Evolutionary conservation across 1,140 invertebrate species (phyloP).

Genomic region (Myzus persicae): DNA sequence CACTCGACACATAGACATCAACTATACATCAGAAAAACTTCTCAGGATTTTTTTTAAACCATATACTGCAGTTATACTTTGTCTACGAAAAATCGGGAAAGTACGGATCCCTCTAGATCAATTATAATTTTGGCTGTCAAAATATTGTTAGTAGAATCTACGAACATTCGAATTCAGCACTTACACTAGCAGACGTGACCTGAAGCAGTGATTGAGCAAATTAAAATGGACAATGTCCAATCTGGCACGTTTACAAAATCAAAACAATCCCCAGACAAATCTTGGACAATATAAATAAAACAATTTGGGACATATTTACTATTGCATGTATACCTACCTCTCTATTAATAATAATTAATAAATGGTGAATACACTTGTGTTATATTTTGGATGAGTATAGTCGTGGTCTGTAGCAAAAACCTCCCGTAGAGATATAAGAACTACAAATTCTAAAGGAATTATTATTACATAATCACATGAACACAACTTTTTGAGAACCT

Average conservation of each 20-base stretch:
- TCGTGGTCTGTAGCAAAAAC: not conserved
- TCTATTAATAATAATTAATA: not conserved
- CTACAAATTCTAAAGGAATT: not conserved
- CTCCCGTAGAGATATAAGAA: not conserved
- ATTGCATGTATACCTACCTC: not conserved
- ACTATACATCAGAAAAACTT: no score
- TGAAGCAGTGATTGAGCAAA: not conserved
- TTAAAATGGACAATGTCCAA: slow-evolving; percentile 55
- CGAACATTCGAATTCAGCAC: slow-evolving; percentile 21
- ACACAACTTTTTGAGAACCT: not conserved
- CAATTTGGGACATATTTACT: slow-evolving; percentile 1
- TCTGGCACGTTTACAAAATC: slow-evolving; percentile 46
- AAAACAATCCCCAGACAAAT: slow-evolving; percentile 21
- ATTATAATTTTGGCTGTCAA: slow-evolving; percentile 24
- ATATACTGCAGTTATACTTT: no score
- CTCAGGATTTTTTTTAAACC: no score
- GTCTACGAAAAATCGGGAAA: not conserved
- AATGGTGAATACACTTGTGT: not conserved
- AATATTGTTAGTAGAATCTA: not conserved
- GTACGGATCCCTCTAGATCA: not conserved
- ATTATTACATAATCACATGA: not conserved
- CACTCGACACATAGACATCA: no score
- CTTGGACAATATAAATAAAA: slow-evolving; percentile 35
- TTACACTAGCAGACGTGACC: not conserved
- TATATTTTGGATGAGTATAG: not conserved